Percentiles rank a stretch among this genome's conserved stretches.
Conservation (phyloP, 2,113 vertebrate species). For the Willisornis vidua region DNA sequence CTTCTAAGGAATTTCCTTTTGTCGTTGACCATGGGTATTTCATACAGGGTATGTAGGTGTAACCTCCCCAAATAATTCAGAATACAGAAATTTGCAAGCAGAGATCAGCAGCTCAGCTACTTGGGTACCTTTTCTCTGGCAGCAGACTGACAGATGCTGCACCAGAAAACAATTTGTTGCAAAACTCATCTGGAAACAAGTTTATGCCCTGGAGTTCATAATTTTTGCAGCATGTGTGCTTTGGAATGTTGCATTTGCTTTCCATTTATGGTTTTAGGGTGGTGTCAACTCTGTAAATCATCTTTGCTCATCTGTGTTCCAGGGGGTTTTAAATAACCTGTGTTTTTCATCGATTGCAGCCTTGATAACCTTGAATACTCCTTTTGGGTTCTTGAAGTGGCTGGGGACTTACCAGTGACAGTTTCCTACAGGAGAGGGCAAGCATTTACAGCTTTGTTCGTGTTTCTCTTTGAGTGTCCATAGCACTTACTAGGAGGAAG, state of each 20-base stretch:
- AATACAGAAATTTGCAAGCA: neutral
- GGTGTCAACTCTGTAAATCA: neutral
- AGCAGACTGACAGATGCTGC: neutral
- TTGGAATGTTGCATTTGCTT: neutral
- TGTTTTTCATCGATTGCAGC: neutral
- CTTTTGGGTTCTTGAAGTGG: neutral
- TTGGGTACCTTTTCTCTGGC: neutral
- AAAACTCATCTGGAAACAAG: neutral
- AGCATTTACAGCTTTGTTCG: neutral
- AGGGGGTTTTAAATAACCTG: neutral
- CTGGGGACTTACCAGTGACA: neutral
- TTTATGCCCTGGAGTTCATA: neutral
- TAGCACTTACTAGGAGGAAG: neutral
- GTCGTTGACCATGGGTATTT: neutral
- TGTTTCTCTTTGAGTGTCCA: neutral
- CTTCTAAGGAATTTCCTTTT: neutral
- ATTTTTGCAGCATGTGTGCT: neutral
- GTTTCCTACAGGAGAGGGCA: neutral
- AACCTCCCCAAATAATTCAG: neutral
- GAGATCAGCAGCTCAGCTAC: neutral
- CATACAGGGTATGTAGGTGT: neutral
- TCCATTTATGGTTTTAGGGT: neutral
- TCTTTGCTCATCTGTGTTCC: neutral
- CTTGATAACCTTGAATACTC: neutral
- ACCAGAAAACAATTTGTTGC: slow-evolving; percentile 16